Conservation (phyloP, 2,113 vertebrate species). For the Melierax canorus region DNA sequence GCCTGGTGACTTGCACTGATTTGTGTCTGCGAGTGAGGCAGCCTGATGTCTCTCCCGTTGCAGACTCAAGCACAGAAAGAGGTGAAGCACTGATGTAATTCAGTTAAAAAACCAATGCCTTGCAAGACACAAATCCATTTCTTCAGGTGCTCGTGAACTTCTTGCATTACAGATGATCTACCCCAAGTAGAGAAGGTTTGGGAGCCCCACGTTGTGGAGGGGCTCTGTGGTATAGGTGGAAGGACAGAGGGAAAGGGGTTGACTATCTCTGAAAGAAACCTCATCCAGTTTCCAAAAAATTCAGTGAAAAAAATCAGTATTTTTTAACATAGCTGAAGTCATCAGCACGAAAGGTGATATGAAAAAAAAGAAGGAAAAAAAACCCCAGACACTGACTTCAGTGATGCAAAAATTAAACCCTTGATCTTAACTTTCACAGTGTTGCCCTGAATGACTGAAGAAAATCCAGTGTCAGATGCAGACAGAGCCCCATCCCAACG, state of each 20-base stretch:
- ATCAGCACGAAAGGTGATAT: not conserved
- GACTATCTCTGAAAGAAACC: not conserved
- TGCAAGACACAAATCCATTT: not conserved
- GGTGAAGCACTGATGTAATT: not conserved
- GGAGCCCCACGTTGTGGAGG: accelerated
- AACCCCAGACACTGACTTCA: not conserved
- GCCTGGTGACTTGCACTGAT: not conserved
- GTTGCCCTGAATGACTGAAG: not conserved
- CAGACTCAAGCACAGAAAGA: not conserved
- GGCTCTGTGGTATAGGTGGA: not conserved
- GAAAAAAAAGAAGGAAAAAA: accelerated
- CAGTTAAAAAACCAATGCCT: not conserved
- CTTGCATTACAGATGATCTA: not conserved
- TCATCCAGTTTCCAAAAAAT: not conserved
- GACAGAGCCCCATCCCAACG: not conserved
- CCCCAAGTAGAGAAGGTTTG: not conserved
- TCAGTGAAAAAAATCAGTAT: accelerated
- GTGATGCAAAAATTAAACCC: not conserved
- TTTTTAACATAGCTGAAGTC: not conserved
- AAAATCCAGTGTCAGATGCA: not conserved
- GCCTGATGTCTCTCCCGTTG: not conserved
- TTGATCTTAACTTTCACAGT: not conserved
- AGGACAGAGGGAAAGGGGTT: not conserved
- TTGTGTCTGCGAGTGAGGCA: not conserved
- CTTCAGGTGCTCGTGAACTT: not conserved